These are phyloP conservation scores for Pocillopora meandrina DNA, from an alignment of 92 coral and sea anemone genomes.

Conservation along the genomic window DNA sequence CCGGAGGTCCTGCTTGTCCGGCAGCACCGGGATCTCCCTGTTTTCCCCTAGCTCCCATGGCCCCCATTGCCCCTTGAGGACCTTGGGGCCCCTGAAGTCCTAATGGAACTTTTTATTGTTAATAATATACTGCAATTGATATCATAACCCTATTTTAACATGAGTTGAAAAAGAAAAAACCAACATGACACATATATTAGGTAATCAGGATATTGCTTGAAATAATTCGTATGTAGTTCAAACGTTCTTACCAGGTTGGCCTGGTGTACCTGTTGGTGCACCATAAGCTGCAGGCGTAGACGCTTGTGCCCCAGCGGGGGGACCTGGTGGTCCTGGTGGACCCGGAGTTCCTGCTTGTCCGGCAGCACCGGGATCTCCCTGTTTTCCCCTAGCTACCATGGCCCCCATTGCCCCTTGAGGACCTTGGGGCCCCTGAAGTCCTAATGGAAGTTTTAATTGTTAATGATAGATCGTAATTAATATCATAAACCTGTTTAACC, in stretches of 20 bases:
- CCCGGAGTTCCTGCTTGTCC: conserved; percentile 33
- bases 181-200: too few species aligned
- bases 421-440: not conserved
- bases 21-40: conserved; percentile 52
- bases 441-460: too few species aligned
- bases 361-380: conserved; percentile 51
- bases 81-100: not conserved
- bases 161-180: too few species aligned
- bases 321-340: conserved; percentile 76
- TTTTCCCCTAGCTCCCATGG: conserved; percentile 41
- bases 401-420: conserved; percentile 62
- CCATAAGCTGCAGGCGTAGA: not conserved
- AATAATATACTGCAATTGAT: too few species aligned
- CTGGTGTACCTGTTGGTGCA: conserved; percentile 1
- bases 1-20: conserved; percentile 29
- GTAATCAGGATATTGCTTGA: not conserved
- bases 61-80: conserved; percentile 61
- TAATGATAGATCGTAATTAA: too few species aligned
- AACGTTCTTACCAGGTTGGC: conserved; percentile 2
- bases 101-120: too few species aligned
- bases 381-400: conserved; percentile 41
- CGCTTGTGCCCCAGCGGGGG: conserved; percentile 65
- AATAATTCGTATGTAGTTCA: not conserved
- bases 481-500: too few species aligned
- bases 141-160: too few species aligned